Evolutionary conservation across 1,140 invertebrate genomes (phyloP).

Genomic region (Camponotus floridanus): DNA sequence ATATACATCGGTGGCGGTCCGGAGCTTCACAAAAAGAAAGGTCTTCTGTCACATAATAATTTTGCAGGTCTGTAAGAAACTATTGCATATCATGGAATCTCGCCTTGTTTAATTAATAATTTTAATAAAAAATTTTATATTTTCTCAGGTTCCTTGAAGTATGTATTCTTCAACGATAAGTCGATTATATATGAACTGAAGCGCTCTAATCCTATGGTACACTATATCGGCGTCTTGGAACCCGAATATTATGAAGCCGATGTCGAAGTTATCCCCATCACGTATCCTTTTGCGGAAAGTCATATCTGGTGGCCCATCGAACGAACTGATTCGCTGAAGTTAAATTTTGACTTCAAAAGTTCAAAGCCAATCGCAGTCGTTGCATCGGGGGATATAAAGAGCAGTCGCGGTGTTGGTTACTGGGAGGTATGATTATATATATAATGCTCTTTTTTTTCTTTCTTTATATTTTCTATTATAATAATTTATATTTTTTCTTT

Average conservation of each 20-base stretch:
- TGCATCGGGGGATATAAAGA: constrained; percentile 92
- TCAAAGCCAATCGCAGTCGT: constrained; percentile 93
- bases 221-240: constrained; percentile 92
- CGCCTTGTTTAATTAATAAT: background rate
- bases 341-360: constrained; percentile 96
- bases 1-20: constrained; percentile 96
- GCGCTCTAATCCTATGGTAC: constrained; percentile 93
- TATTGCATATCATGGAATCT: background rate
- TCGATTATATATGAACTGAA: constrained; percentile 96
- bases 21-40: constrained; percentile 92
- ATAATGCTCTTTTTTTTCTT: background rate
- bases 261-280: constrained; percentile 95
- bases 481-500: constrained; percentile 40
- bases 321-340: constrained; percentile 90
- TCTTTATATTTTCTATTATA: background rate
- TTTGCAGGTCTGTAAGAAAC: constrained; percentile 84
- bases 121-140: background rate
- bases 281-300: constrained; percentile 95
- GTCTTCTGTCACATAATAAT: constrained; percentile 91
- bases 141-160: constrained; percentile 93
- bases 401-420: constrained; percentile 90
- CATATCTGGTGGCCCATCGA: constrained; percentile 94
- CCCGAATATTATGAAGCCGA: constrained; percentile 94
- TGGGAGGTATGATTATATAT: constrained; percentile 91
- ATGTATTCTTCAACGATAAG: constrained; percentile 97